Conservation (phyloP, 2,888 invertebrate genomes). For the Pristionchus arcanus region DNA sequence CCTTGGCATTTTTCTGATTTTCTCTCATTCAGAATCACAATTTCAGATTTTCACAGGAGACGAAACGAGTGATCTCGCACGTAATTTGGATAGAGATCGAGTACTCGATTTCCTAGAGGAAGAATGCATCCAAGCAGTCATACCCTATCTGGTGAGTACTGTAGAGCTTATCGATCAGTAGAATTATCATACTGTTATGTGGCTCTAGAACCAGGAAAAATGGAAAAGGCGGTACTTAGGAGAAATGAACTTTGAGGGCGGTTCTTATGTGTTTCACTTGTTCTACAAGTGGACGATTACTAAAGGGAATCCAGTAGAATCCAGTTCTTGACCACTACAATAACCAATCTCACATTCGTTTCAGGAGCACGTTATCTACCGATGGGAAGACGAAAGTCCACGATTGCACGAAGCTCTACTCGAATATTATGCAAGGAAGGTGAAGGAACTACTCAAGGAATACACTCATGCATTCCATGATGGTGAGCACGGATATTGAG, state of each 20-base stretch:
- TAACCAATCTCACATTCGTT: slow-evolving; percentile 58
- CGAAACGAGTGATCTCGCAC: slow-evolving; percentile 87
- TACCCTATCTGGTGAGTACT: slow-evolving; percentile 87
- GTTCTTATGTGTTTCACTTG: too few relatives aligned
- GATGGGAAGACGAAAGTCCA: slow-evolving; percentile 91
- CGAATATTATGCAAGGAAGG: slow-evolving; percentile 90
- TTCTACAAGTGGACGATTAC: too few relatives aligned
- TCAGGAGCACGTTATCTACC: slow-evolving; percentile 91
- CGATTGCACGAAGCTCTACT: slow-evolving; percentile 93
- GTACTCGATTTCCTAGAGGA: slow-evolving; percentile 92
- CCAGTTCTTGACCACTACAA: not conserved
- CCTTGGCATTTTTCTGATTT: too few relatives aligned
- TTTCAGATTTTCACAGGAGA: slow-evolving; percentile 88
- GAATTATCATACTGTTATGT: too few relatives aligned
- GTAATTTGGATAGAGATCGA: slow-evolving; percentile 90
- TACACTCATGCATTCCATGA: slow-evolving; percentile 79
- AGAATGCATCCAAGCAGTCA: slow-evolving; percentile 87
- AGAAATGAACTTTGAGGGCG: too few relatives aligned
- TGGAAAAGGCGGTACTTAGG: too few relatives aligned
- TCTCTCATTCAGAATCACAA: not conserved
- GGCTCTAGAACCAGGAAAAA: too few relatives aligned
- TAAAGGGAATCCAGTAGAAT: not conserved
- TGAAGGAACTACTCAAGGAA: slow-evolving; percentile 80
- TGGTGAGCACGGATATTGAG: slow-evolving; percentile 65
- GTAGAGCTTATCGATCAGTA: not conserved